These are phyloP conservation scores for Paramuricea clavata DNA, from an alignment of 92 coral and sea anemone species.

Conservation along the genomic window DNA sequence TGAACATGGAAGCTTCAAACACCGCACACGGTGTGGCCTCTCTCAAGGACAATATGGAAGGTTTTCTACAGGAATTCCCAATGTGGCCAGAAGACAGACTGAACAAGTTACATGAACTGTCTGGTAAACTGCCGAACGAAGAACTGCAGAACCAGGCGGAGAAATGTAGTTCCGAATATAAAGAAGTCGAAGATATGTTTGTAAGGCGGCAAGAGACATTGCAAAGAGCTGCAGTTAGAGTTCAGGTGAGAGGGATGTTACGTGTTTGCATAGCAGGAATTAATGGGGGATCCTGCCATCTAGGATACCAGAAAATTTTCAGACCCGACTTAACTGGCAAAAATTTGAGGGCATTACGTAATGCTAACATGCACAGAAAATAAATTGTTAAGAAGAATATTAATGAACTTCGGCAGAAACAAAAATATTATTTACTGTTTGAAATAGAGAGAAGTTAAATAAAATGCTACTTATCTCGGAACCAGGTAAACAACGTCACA, in stretches of 20 bases:
- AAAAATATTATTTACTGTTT: too few relatives aligned
- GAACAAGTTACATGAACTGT: slow-evolving; percentile 85
- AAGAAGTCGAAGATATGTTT: slow-evolving; percentile 92
- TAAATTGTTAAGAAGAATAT: too few relatives aligned
- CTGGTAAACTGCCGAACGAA: slow-evolving; percentile 78
- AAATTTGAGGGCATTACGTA: too few relatives aligned
- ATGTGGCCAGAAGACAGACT: slow-evolving; percentile 90
- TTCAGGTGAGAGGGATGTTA: slow-evolving; percentile 67
- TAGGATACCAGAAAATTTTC: too few relatives aligned
- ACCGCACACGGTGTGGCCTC: slow-evolving; percentile 84
- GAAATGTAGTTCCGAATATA: slow-evolving; percentile 79
- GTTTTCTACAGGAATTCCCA: slow-evolving; percentile 76
- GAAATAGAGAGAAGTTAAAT: too few relatives aligned
- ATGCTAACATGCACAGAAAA: too few relatives aligned
- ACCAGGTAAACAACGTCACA: too few relatives aligned
- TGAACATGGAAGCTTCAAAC: slow-evolving; percentile 97
- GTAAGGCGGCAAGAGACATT: slow-evolving; percentile 87
- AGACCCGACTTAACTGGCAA: too few relatives aligned
- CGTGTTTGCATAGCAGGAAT: too few relatives aligned
- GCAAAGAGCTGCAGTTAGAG: slow-evolving; percentile 83
- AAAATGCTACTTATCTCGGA: too few relatives aligned
- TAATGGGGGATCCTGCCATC: too few relatives aligned
- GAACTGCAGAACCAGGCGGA: slow-evolving; percentile 83
- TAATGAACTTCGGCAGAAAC: too few relatives aligned
- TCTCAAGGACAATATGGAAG: slow-evolving; percentile 76